Evolutionary conservation across 37 sponge, comb jelly and placozoan species (phyloP), one percentile per base, ranked within the genome.

Genomic region (Chondrosia reniformis): DNA sequence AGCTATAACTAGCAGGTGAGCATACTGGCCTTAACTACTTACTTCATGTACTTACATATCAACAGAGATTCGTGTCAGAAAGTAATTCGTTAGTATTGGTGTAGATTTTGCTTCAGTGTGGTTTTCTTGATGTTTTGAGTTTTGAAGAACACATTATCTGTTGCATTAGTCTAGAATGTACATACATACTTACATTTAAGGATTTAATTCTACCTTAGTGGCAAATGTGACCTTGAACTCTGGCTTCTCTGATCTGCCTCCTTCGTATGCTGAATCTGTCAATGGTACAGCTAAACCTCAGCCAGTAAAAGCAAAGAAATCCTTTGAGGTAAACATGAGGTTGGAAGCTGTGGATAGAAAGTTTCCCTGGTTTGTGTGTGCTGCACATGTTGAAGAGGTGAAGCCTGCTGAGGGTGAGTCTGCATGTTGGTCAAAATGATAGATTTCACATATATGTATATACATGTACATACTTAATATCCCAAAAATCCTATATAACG

Each of bases 311-410:
- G 66, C 66, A 33, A 64, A 4, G 7, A 64, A 7, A 28, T 13
- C 7, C 40, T 88, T 88, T 57, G 54, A 84, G 55, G 79, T 84
- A 28, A 85, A 88, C 12, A 90, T 90, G 88, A 86, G 84, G 46
- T 49, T 94, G 62, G 94, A 94, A 59, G 91, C 91, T 0, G 78
- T 79, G 33, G 94, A 94, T 63, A 79, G 88, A 12, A 72, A 89
- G 64, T 84, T 85, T 44, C 94, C 94, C 0, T 85, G 83, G 42
- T 84, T 87, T 45, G 83, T 90, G 71, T 94, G 94, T 81, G 94
- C 84, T 46, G 94, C 94, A 10, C 66, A 64, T 36, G 32, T 64
- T 30, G 66, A 64, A 10, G 66, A 64, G 17, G 32, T 33, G 6
- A 64, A 64, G 36, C 66, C 36, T 33, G 19, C 30, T 31, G 66